These are phyloP conservation scores for Phrynocephalus vlangalii DNA, from an alignment of 2,797 vertebrate genomes.

Conservation along the genomic window DNA sequence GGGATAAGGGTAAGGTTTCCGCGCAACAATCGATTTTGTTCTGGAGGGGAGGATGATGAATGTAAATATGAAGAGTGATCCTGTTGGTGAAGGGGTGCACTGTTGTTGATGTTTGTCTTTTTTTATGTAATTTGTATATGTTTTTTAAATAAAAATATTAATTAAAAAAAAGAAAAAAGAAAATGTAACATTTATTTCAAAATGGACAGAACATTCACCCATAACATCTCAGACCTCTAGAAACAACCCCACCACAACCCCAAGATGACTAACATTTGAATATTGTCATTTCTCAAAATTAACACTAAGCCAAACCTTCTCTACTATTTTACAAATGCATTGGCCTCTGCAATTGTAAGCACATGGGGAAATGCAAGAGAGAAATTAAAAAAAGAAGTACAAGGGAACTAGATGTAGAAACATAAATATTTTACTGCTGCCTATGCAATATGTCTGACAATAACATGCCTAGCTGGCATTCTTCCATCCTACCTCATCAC, in stretches of 20 bases:
- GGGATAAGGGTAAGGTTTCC: too few relatives aligned
- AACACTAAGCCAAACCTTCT: not conserved
- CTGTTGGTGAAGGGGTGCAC: too few relatives aligned
- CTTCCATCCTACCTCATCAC: not conserved
- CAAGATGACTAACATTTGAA: not conserved
- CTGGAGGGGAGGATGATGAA: too few relatives aligned
- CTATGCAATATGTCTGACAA: conserved; percentile 35
- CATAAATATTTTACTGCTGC: conserved; percentile 51
- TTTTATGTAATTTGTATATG: too few relatives aligned
- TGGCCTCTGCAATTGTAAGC: conserved; percentile 12
- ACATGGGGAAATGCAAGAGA: conserved; percentile 36
- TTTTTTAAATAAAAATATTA: too few relatives aligned
- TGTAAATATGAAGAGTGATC: too few relatives aligned
- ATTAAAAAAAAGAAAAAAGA: too few relatives aligned
- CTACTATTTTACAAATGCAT: conserved; percentile 28
- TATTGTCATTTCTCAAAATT: not conserved
- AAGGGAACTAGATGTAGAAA: conserved; percentile 43
- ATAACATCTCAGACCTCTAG: not conserved
- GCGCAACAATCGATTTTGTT: too few relatives aligned
- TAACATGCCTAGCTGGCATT: not conserved
- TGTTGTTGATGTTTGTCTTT: too few relatives aligned
- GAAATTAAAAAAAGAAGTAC: conserved; percentile 31
- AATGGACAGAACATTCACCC: too few relatives aligned
- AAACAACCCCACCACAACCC: not conserved
- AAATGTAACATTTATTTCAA: too few relatives aligned